These are phyloP conservation scores for Chromoteleia sp. DNA, from an alignment of 2,888 invertebrate genomes.

Conservation along the genomic window DNA sequence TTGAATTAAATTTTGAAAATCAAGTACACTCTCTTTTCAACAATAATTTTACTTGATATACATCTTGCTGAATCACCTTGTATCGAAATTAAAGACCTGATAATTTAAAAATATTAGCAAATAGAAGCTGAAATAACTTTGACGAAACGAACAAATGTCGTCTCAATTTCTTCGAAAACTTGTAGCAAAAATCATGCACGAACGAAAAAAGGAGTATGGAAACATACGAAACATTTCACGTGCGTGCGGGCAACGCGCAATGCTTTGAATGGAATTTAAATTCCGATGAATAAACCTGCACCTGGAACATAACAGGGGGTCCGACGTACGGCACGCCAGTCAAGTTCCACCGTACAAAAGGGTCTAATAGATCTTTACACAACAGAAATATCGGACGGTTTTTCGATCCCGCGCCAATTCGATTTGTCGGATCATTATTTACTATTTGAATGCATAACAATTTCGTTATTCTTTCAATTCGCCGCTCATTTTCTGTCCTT, in stretches of 20 bases:
- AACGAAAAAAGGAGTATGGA: constrained; percentile 18
- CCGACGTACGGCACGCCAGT: constrained; percentile 42
- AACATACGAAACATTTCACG: constrained; percentile 49
- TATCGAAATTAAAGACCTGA: no score
- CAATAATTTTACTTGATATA: no score
- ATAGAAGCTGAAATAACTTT: no score
- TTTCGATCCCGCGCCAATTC: not conserved
- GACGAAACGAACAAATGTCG: constrained; percentile 2
- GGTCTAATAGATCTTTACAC: constrained; percentile 42
- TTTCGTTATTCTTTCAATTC: not conserved
- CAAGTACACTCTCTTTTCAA: no score
- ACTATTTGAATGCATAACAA: constrained; percentile 7
- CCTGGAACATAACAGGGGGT: constrained; percentile 71
- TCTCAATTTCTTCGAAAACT: constrained; percentile 9
- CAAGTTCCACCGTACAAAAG: constrained; percentile 35
- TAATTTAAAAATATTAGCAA: no score
- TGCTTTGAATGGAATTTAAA: constrained; percentile 73
- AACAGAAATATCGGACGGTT: constrained; percentile 18
- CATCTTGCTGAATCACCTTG: no score
- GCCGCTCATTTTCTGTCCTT: no score
- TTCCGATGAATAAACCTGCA: constrained; percentile 76
- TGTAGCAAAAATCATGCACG: constrained; percentile 16
- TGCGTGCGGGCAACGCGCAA: constrained; percentile 43
- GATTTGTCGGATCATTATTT: constrained; percentile 6
- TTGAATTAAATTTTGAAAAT: no score